Base-by-base conservation (phyloP, 2,888 invertebrate species). In the Synergus japonicus region DNA sequence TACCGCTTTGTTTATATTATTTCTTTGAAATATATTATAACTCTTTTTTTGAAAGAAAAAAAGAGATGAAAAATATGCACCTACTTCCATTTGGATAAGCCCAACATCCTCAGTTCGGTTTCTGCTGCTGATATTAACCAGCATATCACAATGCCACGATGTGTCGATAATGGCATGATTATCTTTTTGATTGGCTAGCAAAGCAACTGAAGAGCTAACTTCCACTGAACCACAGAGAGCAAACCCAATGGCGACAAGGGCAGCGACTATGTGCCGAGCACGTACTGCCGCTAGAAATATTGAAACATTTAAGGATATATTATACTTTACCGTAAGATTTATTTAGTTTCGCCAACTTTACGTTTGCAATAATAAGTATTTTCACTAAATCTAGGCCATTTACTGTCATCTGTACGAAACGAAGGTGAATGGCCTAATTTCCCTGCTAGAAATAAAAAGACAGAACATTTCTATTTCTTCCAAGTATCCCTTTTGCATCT, bases 151-250 rank as follows among this genome's bases (percentile, higher is more conserved):
- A 79, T 92, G 92, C 92, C 92, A 92, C 18, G 92, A 92, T 1
- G 91, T 92, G 78, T 92, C 92, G 84, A 91, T 91, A 82, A 90
- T 90, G 13, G 91, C 92, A 88, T 92, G 91, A 81, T 92, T 92
- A 83, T 92, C 92, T 76, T 89, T 86, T 78, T 91, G 92, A 86
- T 94, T 94, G 2, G 94, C 94, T 58, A 94, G 90, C 69, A 94
- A 88, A 22, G 94, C 93, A 1, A 94, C 94, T 3, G 93, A 93
- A 13, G 94, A 93, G 81, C 93, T 94, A 82, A 93, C 93, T 86
- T 94, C 94, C 7, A 94, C 93, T 15, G 94, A 92, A 1, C 94
- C 94, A 81, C 93, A 93, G n/a, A 94, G 88, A 18, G 93, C 93
- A 83, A 94, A 94, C 13, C 94, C 94, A 41, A 93, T 93, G 60